A percentile compares a stretch with the other conserved stretches of the same genome.
Evolutionary conservation across 2,888 invertebrate genomes (phyloP).

Genomic region (Chrysopilus asiliformis): DNA sequence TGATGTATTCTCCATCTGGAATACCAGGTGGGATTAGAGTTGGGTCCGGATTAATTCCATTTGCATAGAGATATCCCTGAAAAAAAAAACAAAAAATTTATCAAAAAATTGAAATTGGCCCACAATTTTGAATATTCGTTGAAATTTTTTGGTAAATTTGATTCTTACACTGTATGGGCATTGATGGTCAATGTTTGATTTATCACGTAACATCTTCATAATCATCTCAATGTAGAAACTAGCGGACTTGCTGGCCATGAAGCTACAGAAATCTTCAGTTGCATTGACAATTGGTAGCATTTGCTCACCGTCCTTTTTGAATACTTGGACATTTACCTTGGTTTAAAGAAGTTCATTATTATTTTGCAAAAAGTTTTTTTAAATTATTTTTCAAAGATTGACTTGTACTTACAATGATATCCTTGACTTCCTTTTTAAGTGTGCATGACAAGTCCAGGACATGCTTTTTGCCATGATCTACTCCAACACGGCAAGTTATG

Average conservation of each 20-base stretch:
- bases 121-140: no score
- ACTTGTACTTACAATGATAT: slow-evolving; percentile 6
- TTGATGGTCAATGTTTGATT: slow-evolving; percentile 8
- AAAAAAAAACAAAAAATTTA: no score
- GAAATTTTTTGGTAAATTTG: no score
- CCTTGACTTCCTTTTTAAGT: slow-evolving; percentile 5
- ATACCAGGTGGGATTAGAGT: slow-evolving; percentile 5
- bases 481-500: slow-evolving; percentile 4
- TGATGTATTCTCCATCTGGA: slow-evolving; percentile 6
- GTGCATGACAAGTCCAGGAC: slow-evolving; percentile 5
- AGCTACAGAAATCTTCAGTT: slow-evolving; percentile 10
- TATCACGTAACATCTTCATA: slow-evolving; percentile 8
- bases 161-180: slow-evolving; percentile 8
- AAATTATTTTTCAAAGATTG: neutral
- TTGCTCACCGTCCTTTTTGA: no score
- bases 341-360: no score
- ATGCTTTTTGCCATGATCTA: neutral
- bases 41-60: slow-evolving; percentile 9
- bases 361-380: no score
- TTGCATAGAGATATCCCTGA: slow-evolving; percentile 8
- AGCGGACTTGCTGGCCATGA: slow-evolving; percentile 9
- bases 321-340: no score
- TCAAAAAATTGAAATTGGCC: no score
- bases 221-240: slow-evolving; percentile 7
- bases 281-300: slow-evolving; percentile 9